Conservation (phyloP, 2,888 invertebrate genomes). For the Aphidius colemani region DNA sequence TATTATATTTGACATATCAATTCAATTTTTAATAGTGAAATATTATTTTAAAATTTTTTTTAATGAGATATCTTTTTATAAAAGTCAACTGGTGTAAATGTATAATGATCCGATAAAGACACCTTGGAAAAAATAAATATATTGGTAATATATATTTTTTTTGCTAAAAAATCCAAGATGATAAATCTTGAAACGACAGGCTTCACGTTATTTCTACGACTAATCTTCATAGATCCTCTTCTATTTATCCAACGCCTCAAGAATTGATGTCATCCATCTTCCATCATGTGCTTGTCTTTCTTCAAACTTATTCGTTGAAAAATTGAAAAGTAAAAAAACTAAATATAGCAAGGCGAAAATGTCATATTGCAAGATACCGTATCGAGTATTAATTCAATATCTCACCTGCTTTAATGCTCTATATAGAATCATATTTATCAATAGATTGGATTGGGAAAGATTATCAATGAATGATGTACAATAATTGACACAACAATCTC, state of each 20-base stretch:
- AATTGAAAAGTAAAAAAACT: conserved; percentile 9
- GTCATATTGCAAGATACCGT: background rate
- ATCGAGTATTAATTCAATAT: conserved; percentile 11
- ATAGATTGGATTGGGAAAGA: too few species aligned
- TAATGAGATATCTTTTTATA: too few species aligned
- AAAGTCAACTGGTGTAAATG: too few species aligned
- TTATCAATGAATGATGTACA: too few species aligned
- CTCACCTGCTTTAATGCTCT: background rate
- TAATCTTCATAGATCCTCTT: conserved; percentile 22
- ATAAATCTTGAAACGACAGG: conserved; percentile 27
- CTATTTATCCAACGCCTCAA: background rate
- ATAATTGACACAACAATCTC: too few species aligned
- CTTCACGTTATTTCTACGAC: conserved; percentile 15
- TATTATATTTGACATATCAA: too few species aligned
- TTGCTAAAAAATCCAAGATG: background rate
- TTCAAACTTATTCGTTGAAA: conserved; percentile 6
- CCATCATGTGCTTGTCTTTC: conserved; percentile 6
- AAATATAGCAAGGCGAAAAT: background rate
- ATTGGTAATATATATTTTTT: too few species aligned
- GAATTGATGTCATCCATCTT: conserved; percentile 25
- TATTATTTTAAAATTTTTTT: too few species aligned
- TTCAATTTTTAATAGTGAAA: too few species aligned
- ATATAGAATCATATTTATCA: background rate
- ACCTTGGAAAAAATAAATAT: too few species aligned
- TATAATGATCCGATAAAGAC: too few species aligned